Evolutionary conservation across 30 jellyfish, hydroid and myxozoan genomes (phyloP).

Genomic region (Nemopilema nomurai): DNA sequence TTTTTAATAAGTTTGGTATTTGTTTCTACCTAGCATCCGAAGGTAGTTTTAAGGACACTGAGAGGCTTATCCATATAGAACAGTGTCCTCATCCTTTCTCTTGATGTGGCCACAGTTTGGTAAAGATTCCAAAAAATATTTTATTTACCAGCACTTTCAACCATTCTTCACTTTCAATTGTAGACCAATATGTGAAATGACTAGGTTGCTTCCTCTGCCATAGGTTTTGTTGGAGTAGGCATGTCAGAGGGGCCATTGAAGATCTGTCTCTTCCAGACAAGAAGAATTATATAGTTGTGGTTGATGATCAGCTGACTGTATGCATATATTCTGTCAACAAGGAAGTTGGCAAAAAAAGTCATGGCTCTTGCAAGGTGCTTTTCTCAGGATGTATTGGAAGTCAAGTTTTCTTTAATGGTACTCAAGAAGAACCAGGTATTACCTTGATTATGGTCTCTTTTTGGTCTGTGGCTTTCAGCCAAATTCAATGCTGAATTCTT

Average conservation of each 20-base stretch:
- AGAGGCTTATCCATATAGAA: too few relatives aligned
- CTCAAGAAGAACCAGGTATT: background rate
- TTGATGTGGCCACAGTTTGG: too few relatives aligned
- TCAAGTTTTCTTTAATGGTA: background rate
- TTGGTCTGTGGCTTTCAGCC: background rate
- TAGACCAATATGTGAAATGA: background rate
- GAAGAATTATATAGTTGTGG: constrained; percentile 4
- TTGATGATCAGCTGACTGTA: constrained; percentile 21
- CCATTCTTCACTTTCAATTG: background rate
- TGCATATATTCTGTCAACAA: constrained; percentile 37
- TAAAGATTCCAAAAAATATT: background rate
- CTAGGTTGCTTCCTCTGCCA: too few relatives aligned
- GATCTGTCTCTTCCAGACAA: constrained; percentile 16
- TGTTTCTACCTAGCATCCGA: too few relatives aligned
- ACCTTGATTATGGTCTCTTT: background rate
- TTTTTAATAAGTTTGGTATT: too few relatives aligned
- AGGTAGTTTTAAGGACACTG: too few relatives aligned
- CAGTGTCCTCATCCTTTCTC: too few relatives aligned
- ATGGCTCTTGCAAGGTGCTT: constrained; percentile 1
- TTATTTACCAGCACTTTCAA: background rate
- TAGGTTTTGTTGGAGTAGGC: constrained; percentile 1
- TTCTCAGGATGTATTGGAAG: constrained; percentile 15
- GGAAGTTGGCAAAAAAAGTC: background rate
- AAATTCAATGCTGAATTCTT: background rate
- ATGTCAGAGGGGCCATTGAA: constrained; percentile 10